Evolutionary conservation across 1,140 invertebrate species (phyloP).

Genomic region (Sycophaga agraensis): DNA sequence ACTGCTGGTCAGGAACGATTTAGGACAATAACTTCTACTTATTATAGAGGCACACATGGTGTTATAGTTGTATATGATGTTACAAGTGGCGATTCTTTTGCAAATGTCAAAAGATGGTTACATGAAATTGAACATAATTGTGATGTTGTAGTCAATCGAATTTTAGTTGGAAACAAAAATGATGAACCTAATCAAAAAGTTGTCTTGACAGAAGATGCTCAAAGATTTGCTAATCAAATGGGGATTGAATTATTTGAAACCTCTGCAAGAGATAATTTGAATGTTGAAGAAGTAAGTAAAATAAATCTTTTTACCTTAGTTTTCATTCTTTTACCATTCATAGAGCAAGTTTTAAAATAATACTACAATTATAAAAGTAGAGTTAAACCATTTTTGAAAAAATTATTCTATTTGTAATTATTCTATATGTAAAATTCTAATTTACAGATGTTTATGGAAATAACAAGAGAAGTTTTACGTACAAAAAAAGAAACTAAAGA

Average conservation of each 20-base stretch:
- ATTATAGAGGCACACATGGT: conserved; percentile 98
- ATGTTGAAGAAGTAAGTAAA: conserved; percentile 89
- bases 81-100: conserved; percentile 97
- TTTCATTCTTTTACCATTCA: background rate
- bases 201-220: conserved; percentile 94
- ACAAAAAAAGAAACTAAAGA: conserved; percentile 69
- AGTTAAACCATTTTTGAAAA: background rate
- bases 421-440: no score
- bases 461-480: conserved; percentile 70
- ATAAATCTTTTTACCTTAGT: background rate
- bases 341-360: no score
- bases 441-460: conserved; percentile 74
- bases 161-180: conserved; percentile 99
- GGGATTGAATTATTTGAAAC: conserved; percentile 96
- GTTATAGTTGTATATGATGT: conserved; percentile 99
- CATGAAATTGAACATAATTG: conserved; percentile 99
- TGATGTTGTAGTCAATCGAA: conserved; percentile 94
- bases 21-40: conserved; percentile 91
- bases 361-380: no score
- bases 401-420: background rate
- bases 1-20: conserved; percentile 93
- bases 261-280: conserved; percentile 98
- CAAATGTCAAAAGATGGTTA: conserved; percentile 96
- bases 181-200: conserved; percentile 96
- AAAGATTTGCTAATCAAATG: conserved; percentile 96